Evolutionary conservation across 2,797 vertebrate genomes (phyloP).

Genomic region (Notolabrus celidotus): DNA sequence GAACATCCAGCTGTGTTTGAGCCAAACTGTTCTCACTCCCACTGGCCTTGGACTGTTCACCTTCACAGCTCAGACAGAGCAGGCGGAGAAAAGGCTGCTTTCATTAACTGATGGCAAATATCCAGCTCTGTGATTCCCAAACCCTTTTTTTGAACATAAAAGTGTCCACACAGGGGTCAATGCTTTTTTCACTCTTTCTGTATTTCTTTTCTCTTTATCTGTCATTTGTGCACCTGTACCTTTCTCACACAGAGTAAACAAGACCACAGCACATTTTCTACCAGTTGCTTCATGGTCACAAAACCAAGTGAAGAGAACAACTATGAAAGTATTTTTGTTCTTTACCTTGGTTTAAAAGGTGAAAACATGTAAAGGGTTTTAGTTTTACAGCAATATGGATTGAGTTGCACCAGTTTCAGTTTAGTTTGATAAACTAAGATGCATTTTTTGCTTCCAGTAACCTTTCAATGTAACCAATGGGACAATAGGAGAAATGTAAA

Average conservation of each 20-base stretch:
- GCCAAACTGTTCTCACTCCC: conserved; percentile 58
- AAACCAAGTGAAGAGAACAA: background rate
- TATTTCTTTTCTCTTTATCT: background rate
- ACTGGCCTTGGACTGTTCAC: conserved; percentile 70
- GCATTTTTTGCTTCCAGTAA: conserved; percentile 28
- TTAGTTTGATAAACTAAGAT: background rate
- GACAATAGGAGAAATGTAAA: conserved; percentile 53
- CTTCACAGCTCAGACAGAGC: conserved; percentile 49
- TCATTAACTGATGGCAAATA: conserved; percentile 33
- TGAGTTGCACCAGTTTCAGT: background rate
- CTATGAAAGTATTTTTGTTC: background rate
- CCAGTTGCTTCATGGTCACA: background rate
- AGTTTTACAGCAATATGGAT: background rate
- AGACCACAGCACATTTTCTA: background rate
- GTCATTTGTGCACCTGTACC: conserved; percentile 5
- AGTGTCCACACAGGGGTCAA: conserved; percentile 14
- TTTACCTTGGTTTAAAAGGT: background rate
- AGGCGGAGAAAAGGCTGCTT: conserved; percentile 54
- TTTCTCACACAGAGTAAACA: conserved; percentile 21
- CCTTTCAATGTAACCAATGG: conserved; percentile 33
- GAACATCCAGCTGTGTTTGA: conserved; percentile 74
- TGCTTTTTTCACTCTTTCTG: conserved; percentile 1
- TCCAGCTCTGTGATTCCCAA: conserved; percentile 26
- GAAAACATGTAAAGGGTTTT: background rate
- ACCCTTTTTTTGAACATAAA: conserved; percentile 16